Conservation (phyloP, 1,140 invertebrate genomes). For the Macrostomum lignano region DNA sequence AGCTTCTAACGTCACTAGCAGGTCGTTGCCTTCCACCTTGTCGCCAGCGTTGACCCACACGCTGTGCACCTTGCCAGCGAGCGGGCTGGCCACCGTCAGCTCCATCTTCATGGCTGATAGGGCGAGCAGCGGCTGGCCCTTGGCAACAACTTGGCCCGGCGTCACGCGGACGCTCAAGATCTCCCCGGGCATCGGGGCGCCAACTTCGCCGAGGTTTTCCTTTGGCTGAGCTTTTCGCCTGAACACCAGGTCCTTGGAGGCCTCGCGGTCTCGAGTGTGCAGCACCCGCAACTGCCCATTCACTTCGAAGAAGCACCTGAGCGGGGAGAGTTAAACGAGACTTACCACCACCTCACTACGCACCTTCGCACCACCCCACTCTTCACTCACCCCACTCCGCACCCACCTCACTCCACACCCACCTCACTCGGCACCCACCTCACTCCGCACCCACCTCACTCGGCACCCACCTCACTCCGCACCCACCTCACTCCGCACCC, state of each 20-base stretch:
- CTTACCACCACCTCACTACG: too few species aligned
- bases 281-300: conserved; percentile 85
- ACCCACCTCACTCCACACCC: too few species aligned
- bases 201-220: conserved; percentile 28
- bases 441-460: too few species aligned
- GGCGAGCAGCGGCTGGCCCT: conserved; percentile 65
- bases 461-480: too few species aligned
- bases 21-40: conserved; percentile 80
- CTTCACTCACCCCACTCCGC: too few species aligned
- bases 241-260: conserved; percentile 4
- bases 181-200: conserved; percentile 87
- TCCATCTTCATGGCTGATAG: conserved; percentile 99
- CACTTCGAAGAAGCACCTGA: conserved; percentile 97
- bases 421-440: too few species aligned
- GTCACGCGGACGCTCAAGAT: conserved; percentile 44
- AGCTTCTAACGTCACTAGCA: conserved; percentile 52
- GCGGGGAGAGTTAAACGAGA: too few species aligned
- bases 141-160: conserved; percentile 46
- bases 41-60: conserved; percentile 49
- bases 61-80: conserved; percentile 48
- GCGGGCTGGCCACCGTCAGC: conserved; percentile 79
- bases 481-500: too few species aligned
- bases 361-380: too few species aligned
- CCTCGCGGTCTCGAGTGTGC: conserved; percentile 55
- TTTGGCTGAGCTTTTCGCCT: not conserved